Percentiles rank a stretch among this genome's conserved stretches.
phyloP scores from a whole-genome alignment of 2,797 vertebrate species.

The Presbytis comata region DNA sequence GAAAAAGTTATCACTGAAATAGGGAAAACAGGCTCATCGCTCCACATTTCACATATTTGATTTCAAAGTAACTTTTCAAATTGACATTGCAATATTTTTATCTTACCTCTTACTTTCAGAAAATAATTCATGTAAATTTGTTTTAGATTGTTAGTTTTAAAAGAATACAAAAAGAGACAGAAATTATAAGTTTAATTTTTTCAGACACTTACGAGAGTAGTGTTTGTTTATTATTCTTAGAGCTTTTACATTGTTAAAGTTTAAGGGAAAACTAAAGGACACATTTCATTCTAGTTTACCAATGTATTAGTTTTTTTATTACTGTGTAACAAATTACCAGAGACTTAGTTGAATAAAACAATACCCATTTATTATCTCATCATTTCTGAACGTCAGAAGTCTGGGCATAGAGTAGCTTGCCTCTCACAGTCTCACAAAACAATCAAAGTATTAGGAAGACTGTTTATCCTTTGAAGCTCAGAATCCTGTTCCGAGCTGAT shows the following conservation, averaged over 20 bases:
- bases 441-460: too few relatives aligned
- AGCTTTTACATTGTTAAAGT: background rate
- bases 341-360: background rate
- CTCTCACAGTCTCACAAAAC: background rate
- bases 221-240: background rate
- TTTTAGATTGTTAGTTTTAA: background rate
- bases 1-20: background rate
- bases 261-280: background rate
- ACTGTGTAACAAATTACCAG: background rate
- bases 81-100: background rate
- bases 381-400: background rate
- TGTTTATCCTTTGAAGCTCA: background rate
- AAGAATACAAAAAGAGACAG: background rate
- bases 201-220: background rate
- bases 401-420: background rate
- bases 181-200: background rate
- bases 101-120: background rate
- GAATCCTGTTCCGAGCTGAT: background rate
- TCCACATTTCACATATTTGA: background rate
- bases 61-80: background rate
- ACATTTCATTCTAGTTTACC: background rate
- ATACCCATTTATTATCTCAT: background rate
- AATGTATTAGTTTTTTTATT: background rate
- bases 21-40: background rate
- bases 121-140: background rate